Evolutionary conservation across 2,888 invertebrate genomes (phyloP), one percentile per base, ranked within the genome.

Genomic region (Cotesia congregata): DNA sequence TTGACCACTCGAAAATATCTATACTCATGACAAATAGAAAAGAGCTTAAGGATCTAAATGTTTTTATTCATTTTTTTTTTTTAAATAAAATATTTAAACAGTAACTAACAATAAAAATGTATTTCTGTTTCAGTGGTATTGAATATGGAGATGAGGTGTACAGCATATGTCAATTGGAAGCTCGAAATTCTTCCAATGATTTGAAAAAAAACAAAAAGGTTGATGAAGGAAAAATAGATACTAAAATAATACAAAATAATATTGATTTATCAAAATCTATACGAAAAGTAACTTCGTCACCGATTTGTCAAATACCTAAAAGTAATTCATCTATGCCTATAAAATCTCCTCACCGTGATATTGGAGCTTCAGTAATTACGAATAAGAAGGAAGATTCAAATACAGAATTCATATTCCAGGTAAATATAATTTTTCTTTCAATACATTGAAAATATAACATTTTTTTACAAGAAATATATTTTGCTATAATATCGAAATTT

Each of bases 71-170:
- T 20, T 30, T 30, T 30, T 30, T 30, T 30, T 30, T 3, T 30
- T 30, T 30, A 3, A 30, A 30, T 30, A 30, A 50, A 12, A 3
- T 50, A 50, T 12, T 12, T 12, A 50, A 50, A 12, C 12, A 4
- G 50, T 12, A 50, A 65, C 60, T 12, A 12, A 65, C 60, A 15
- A 71, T 1, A 74, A 73, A 73, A 68, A 86, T 85, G 83, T 83
- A 85, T 80, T 82, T 82, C 86, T 77, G 81, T 80, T 91, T 91
- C 92, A 95, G 95, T 92, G 94, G 93, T 89, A 92, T 95, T 90
- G 95, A 95, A 92, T 93, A 93, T 91, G 92, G 93, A 91, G 92
- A 94, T 92, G 94, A 95, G 90, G 93, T 95, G 87, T 94, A 94
- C 89, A 94, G 95, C 85, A 91, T 92, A 88, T 92, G 93, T 88